Evolutionary conservation across 2,888 invertebrate genomes (phyloP), one percentile per base, ranked within the genome.

Genomic region (Fabriciana adippe): DNA sequence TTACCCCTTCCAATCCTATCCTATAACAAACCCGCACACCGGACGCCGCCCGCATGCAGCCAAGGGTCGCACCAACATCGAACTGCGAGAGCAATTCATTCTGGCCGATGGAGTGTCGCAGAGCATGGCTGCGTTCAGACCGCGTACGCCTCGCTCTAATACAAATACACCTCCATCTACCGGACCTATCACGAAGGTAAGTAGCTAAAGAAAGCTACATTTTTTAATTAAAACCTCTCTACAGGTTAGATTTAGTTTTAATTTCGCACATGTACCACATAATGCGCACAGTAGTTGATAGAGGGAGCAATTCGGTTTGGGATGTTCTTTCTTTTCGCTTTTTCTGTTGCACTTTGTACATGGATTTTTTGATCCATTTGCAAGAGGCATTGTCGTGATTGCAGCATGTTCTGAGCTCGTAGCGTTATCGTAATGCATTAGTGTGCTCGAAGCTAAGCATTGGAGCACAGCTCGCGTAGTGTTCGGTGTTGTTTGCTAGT

Each of bases 41-140:
- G 91, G 92, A 91, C 90, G 90, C 90, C 90, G 92, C 92, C 92
- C 93, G 93, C 93, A 92, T 94, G 90, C 93, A 99, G 99, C 99
- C 94, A 99, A 99, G 95, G 99, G 99, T 94, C 97, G 99, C 94
- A 99, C 99, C 93, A 99, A 99, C 95, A 97, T 99, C 94, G 99
- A 99, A 94, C 96, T 99, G 88, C 96, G 99, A 88, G 99, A 99
- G 94, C 98, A 99, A 94, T 99, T 99, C 95, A 98, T 99, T 92
- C 94, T 99, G 94, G 99, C 99, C 82, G 97, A 98, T 90, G 99
- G 99, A 88, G 98, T 98, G 79, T 97, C 98, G 88, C 99, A 99
- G 95, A 97, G 97, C 88, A 99, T 99, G 99, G 97, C 98, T 85
- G 97, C 98, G 84, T 99, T 99, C 95, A 97, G 97, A 94, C 96